A percentile compares a stretch with the other conserved stretches of the same genome.
Evolutionary conservation across 2,797 vertebrate species (phyloP).

Genomic region (Brotula barbata): DNA sequence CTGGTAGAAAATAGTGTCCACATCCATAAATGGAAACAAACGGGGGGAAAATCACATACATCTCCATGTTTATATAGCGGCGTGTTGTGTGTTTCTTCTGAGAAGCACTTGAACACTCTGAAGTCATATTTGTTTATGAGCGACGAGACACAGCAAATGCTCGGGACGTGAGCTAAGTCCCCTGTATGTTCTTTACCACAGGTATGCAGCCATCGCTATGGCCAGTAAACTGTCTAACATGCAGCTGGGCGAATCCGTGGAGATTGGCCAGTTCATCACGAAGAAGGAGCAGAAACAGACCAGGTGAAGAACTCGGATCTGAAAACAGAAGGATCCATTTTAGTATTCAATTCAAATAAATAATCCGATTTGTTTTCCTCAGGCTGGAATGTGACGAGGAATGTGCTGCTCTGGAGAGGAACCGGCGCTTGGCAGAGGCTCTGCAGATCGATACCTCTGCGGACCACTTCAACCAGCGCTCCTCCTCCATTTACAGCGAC

Average conservation of each 20-base stretch:
- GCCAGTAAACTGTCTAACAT: constrained; percentile 94
- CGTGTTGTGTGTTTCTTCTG: no score
- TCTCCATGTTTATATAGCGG: no score
- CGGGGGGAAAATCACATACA: no score
- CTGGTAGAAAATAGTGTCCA: no score
- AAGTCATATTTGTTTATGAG: no score
- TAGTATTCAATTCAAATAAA: no score
- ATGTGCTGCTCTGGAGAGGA: constrained; percentile 92
- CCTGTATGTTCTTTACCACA: constrained; percentile 61
- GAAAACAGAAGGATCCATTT: no score
- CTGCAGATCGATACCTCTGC: constrained; percentile 89
- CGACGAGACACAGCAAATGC: no score
- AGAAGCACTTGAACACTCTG: no score
- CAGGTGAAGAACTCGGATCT: constrained; percentile 85
- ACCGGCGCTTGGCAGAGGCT: constrained; percentile 92
- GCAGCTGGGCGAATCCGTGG: constrained; percentile 93
- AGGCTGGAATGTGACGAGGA: constrained; percentile 95
- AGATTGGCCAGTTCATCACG: constrained; percentile 90
- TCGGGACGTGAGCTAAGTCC: no score
- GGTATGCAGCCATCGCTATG: constrained; percentile 95
- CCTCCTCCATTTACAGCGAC: constrained; percentile 89
- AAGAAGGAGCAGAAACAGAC: constrained; percentile 94
- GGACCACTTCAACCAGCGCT: constrained; percentile 90
- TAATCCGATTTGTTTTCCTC: constrained; percentile 6
- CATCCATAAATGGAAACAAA: no score